phyloP scores from a whole-genome alignment of 2,113 vertebrate genomes.

The Murina feae region DNA sequence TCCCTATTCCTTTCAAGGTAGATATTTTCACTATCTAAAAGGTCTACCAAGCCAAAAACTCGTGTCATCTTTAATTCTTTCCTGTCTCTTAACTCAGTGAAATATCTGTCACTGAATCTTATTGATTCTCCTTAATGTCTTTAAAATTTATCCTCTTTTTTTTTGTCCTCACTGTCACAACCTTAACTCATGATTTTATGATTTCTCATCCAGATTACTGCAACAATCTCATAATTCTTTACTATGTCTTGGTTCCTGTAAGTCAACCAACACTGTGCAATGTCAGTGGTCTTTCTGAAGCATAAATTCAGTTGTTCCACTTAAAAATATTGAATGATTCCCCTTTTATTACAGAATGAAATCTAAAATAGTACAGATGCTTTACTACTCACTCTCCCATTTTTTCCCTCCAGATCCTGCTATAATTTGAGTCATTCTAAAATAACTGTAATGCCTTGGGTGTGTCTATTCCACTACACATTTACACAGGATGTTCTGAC shows the following conservation, averaged over 20 bases:
- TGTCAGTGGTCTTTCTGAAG: neutral
- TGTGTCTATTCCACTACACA: neutral
- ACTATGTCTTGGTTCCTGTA: neutral
- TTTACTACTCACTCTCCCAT: neutral
- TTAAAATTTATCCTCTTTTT: neutral
- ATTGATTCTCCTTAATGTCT: neutral
- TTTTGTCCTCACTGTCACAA: neutral
- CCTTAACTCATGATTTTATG: neutral
- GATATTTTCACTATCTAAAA: neutral
- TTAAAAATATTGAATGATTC: neutral
- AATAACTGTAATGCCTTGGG: neutral
- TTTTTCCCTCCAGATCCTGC: neutral
- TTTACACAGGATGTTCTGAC: neutral
- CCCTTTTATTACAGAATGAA: neutral
- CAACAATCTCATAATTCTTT: neutral
- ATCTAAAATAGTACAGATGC: neutral
- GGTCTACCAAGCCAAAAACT: neutral
- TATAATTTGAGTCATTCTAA: neutral
- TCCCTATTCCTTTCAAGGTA: neutral
- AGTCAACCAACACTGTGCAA: neutral
- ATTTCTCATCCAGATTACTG: neutral
- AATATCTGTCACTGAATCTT: neutral
- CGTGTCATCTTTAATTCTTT: constrained; percentile 3
- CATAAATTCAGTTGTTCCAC: neutral
- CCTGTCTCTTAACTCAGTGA: neutral